phyloP scores from a whole-genome alignment of 2,888 invertebrate genomes.

The Plagodis pulveraria region DNA sequence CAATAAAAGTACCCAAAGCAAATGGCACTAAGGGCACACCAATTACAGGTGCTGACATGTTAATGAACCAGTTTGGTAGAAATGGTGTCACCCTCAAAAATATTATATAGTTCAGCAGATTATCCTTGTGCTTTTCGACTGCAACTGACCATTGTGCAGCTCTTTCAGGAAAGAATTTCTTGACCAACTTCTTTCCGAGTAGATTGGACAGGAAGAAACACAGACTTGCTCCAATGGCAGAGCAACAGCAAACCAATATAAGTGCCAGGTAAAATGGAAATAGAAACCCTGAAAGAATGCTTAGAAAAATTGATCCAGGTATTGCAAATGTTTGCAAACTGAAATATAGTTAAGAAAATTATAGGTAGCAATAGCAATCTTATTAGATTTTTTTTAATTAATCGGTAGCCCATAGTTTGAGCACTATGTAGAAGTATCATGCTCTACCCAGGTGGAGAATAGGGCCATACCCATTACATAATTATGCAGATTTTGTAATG shows the following conservation, averaged over 20 bases:
- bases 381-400: too few relatives aligned
- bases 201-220: constrained; percentile 97
- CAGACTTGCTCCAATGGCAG: constrained; percentile 97
- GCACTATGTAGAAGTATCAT: not conserved
- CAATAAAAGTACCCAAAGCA: constrained; percentile 97
- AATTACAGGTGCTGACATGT: constrained; percentile 97
- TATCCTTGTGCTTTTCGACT: constrained; percentile 93
- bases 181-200: constrained; percentile 93
- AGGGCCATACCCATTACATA: too few relatives aligned
- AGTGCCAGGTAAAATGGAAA: constrained; percentile 97
- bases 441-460: too few relatives aligned
- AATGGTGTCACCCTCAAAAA: constrained; percentile 99
- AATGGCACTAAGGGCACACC: constrained; percentile 97
- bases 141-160: constrained; percentile 94
- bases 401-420: too few relatives aligned
- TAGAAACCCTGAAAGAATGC: constrained; percentile 98
- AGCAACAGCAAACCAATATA: constrained; percentile 95
- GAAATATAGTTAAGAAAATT: constrained; percentile 39
- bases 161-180: constrained; percentile 94
- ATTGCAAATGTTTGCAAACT: constrained; percentile 99
- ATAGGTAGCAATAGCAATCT: not conserved
- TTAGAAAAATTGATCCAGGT: constrained; percentile 98
- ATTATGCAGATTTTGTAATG: too few relatives aligned
- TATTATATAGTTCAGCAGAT: constrained; percentile 97
- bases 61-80: constrained; percentile 99